These are phyloP conservation scores for Catostylus mosaicus DNA, from an alignment of 30 jellyfish, hydroid and myxozoan species.

Conservation along the genomic window DNA sequence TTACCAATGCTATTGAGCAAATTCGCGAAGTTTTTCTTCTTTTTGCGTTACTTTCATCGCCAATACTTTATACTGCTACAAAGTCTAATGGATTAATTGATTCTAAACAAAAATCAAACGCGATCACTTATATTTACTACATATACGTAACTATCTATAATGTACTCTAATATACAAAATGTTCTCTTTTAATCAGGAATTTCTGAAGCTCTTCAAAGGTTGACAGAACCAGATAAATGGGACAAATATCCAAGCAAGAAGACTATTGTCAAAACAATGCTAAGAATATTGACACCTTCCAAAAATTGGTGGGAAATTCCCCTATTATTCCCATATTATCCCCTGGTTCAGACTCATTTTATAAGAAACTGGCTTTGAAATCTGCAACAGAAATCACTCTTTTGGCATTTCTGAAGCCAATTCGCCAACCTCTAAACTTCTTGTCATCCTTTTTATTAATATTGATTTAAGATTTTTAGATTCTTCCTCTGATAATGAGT, in stretches of 20 bases:
- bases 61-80: too few relatives aligned
- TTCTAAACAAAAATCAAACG: too few relatives aligned
- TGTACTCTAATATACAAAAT: too few relatives aligned
- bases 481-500: constrained; percentile 19
- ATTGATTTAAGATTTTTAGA: neutral
- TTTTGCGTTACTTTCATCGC: too few relatives aligned
- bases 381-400: neutral
- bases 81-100: too few relatives aligned
- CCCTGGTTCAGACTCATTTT: neutral
- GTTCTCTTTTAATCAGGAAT: too few relatives aligned
- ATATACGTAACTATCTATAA: too few relatives aligned
- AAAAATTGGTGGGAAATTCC: neutral
- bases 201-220: too few relatives aligned
- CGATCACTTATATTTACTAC: too few relatives aligned
- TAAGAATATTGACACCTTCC: neutral
- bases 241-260: neutral
- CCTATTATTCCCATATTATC: neutral
- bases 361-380: neutral
- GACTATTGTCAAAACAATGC: neutral
- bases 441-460: neutral
- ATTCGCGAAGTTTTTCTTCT: too few relatives aligned
- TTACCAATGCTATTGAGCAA: too few relatives aligned
- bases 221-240: too few relatives aligned
- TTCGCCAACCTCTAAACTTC: neutral
- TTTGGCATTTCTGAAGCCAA: neutral